Conservation (phyloP, 1,140 invertebrate genomes). For the Drosophila nigromelanica region DNA sequence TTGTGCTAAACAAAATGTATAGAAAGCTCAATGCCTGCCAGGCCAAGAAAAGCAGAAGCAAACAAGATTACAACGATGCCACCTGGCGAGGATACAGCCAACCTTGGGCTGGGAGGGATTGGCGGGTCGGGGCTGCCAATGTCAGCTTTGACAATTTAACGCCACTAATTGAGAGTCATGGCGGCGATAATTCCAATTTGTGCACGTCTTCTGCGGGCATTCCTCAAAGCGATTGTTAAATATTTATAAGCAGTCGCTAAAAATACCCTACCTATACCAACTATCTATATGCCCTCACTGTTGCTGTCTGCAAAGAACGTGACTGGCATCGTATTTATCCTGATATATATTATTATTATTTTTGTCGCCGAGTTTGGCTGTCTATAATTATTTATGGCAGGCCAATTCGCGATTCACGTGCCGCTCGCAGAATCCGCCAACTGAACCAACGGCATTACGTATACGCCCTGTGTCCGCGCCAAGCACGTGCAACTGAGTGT, state of each 20-base stretch:
- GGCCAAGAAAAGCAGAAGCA: conserved; percentile 15
- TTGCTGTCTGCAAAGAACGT: conserved; percentile 34
- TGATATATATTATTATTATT: conserved; percentile 58
- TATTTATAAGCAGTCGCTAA: conserved; percentile 54
- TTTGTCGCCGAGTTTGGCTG: conserved; percentile 42
- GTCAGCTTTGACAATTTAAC: conserved; percentile 70
- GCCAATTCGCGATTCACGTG: conserved; percentile 53
- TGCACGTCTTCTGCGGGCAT: conserved; percentile 54
- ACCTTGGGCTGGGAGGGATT: neutral
- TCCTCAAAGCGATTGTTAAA: conserved; percentile 55
- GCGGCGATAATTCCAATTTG: conserved; percentile 79
- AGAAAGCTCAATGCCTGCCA: conserved; percentile 24
- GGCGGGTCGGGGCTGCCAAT: neutral
- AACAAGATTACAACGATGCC: conserved; percentile 29
- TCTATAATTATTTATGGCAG: conserved; percentile 75
- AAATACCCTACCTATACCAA: conserved; percentile 17
- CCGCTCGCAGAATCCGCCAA: conserved; percentile 16
- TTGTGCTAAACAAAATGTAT: conserved; percentile 14
- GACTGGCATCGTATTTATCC: conserved; percentile 59
- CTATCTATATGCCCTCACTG: no score
- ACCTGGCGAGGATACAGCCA: neutral
- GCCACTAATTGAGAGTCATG: conserved; percentile 79
- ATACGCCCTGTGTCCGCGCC: conserved; percentile 46
- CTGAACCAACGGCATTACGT: conserved; percentile 51
- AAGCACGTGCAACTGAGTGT: conserved; percentile 48